phyloP scores from a whole-genome alignment of 2,888 invertebrate genomes.

The Mystacides longicornis region DNA sequence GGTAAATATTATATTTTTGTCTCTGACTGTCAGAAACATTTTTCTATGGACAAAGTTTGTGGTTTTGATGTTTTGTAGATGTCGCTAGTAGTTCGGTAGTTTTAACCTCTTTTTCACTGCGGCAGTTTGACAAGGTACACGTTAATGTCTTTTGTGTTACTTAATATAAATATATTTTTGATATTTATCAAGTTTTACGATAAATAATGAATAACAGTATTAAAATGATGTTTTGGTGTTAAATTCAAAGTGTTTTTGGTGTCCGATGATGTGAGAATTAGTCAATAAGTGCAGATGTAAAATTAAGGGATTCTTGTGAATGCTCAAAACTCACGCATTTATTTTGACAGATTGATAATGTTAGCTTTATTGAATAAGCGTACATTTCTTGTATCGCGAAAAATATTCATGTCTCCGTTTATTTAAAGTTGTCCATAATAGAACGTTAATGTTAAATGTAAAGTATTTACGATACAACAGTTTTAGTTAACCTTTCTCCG shows the following conservation, averaged over 20 bases:
- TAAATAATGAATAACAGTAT: too few species aligned
- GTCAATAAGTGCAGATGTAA: neutral
- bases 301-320: neutral
- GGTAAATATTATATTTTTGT: neutral
- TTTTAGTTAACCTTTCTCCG: too few species aligned
- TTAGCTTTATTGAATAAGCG: too few species aligned
- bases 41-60: neutral
- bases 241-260: neutral
- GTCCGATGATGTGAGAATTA: neutral
- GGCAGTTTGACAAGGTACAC: conserved; percentile 26
- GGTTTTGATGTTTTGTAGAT: conserved; percentile 6
- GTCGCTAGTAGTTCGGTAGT: conserved; percentile 10
- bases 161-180: neutral
- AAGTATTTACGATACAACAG: too few species aligned
- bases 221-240: too few species aligned
- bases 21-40: neutral
- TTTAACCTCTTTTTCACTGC: conserved; percentile 24
- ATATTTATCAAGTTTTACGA: conserved; percentile 1
- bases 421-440: too few species aligned
- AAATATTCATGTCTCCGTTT: too few species aligned
- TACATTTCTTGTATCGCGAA: too few species aligned
- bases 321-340: neutral
- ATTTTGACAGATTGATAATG: neutral
- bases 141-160: conserved; percentile 16
- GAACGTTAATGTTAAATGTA: too few species aligned